A percentile compares a stretch with the other conserved stretches of the same genome.
Evolutionary conservation across 1,140 invertebrate species (phyloP).

Genomic region (Radopholus similis): DNA sequence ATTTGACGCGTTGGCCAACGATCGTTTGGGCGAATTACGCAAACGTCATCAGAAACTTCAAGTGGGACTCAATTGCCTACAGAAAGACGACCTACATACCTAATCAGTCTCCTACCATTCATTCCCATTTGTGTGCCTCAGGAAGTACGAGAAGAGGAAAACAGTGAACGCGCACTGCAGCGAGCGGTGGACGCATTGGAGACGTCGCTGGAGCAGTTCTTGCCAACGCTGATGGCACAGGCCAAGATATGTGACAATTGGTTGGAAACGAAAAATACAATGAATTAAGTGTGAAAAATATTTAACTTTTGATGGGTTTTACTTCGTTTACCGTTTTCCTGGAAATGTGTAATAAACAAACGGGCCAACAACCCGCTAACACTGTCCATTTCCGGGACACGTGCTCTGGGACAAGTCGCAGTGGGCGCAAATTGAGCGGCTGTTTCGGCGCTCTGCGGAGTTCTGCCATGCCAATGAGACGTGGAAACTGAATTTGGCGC

Average conservation of each 20-base stretch:
- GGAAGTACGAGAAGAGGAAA: conserved; percentile 35
- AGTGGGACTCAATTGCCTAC: conserved; percentile 69
- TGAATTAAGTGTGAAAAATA: no score
- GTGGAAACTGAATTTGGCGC: conserved; percentile 95
- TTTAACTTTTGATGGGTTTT: no score
- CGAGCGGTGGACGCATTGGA: conserved; percentile 40
- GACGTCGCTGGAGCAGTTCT: conserved; percentile 36
- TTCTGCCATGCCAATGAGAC: conserved; percentile 94
- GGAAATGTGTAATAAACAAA: no score
- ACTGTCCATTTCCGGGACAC: no score
- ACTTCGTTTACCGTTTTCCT: no score
- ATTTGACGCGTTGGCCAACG: conserved; percentile 86
- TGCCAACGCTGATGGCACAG: conserved; percentile 95
- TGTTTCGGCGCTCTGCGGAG: conserved; percentile 83
- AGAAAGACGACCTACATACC: background rate
- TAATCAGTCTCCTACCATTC: conserved; percentile 13
- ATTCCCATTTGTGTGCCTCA: conserved; percentile 17
- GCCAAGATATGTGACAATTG: no score
- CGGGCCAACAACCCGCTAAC: no score
- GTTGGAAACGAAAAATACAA: no score
- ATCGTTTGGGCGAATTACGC: conserved; percentile 81
- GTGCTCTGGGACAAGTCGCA: conserved; percentile 92
- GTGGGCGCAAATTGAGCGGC: conserved; percentile 76
- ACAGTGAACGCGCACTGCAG: conserved; percentile 23
- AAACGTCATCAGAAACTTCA: conserved; percentile 86